These are phyloP conservation scores for Apocheima hispidaria DNA, from an alignment of 2,888 invertebrate species.

Conservation along the genomic window DNA sequence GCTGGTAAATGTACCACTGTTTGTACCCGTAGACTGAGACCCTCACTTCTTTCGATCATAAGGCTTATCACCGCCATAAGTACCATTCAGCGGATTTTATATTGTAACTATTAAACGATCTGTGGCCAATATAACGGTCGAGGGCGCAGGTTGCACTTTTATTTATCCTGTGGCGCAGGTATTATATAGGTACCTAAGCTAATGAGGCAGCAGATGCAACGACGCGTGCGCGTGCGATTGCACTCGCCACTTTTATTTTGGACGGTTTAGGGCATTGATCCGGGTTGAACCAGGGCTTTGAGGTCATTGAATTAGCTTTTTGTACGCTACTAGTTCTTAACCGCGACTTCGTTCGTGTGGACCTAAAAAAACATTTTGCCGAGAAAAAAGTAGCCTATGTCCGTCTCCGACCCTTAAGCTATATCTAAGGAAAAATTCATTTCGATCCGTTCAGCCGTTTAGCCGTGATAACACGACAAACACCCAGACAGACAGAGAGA, in stretches of 20 bases:
- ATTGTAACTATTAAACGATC: not conserved
- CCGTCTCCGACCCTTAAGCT: too few species aligned
- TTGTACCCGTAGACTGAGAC: too few species aligned
- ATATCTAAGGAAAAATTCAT: too few species aligned
- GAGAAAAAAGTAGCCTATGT: too few species aligned
- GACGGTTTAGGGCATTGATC: conserved; percentile 16
- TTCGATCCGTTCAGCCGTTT: too few species aligned
- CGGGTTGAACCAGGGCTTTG: conserved; percentile 4
- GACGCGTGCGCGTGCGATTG: conserved; percentile 63
- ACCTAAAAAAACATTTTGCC: too few species aligned
- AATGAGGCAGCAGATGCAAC: conserved; percentile 70
- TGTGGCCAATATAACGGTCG: not conserved
- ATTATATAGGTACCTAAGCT: conserved; percentile 50
- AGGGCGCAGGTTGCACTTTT: conserved; percentile 31
- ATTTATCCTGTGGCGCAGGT: conserved; percentile 55
- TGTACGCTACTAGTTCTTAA: not conserved
- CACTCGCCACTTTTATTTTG: conserved; percentile 29
- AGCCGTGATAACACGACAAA: too few species aligned
- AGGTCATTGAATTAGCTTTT: not conserved
- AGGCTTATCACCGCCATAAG: too few species aligned
- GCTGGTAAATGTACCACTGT: too few species aligned
- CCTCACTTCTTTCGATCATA: too few species aligned
- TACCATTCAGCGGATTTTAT: not conserved
- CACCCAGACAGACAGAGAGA: too few species aligned
- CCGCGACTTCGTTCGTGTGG: too few species aligned